Evolutionary conservation across 2,888 invertebrate genomes (phyloP).

Genomic region (Napeogenes sylphis): DNA sequence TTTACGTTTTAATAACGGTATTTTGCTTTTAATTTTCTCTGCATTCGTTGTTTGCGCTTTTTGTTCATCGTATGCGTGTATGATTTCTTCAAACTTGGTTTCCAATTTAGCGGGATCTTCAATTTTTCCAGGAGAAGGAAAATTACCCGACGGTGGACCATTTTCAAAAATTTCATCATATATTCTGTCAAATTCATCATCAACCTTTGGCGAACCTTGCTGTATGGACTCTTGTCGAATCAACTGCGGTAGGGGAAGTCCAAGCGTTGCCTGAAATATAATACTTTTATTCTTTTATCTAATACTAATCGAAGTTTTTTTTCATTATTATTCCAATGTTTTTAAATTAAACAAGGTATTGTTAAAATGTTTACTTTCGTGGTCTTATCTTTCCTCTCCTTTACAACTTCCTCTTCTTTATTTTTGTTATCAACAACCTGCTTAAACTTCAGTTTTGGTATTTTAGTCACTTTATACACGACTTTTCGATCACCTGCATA

Average conservation of each 20-base stretch:
- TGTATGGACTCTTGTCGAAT: conserved; percentile 11
- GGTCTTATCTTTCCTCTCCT: conserved; percentile 26
- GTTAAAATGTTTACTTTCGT: conserved; percentile 16
- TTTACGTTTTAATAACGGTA: conserved; percentile 52
- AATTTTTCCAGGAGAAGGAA: conserved; percentile 40
- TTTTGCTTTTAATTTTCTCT: conserved; percentile 50
- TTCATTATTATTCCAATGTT: neutral
- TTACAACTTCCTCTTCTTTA: conserved; percentile 32
- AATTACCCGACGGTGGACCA: conserved; percentile 14
- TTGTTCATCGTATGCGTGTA: conserved; percentile 60
- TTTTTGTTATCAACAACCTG: conserved; percentile 46
- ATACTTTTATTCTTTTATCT: too few relatives aligned
- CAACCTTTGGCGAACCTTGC: conserved; percentile 31
- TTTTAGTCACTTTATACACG: conserved; percentile 47
- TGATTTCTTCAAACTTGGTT: conserved; percentile 62
- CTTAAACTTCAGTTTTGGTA: conserved; percentile 51
- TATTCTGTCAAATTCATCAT: conserved; percentile 66
- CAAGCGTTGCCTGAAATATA: conserved; percentile 13
- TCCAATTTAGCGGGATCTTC: conserved; percentile 57
- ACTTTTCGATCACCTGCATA: conserved; percentile 21
- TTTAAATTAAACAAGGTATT: too few relatives aligned
- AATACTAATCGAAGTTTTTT: neutral
- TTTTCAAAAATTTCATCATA: conserved; percentile 55
- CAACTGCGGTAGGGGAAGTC: conserved; percentile 11
- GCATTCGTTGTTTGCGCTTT: conserved; percentile 39